These are phyloP conservation scores for Setophaga kirtlandii DNA, from an alignment of 2,113 vertebrate species.

Conservation along the genomic window DNA sequence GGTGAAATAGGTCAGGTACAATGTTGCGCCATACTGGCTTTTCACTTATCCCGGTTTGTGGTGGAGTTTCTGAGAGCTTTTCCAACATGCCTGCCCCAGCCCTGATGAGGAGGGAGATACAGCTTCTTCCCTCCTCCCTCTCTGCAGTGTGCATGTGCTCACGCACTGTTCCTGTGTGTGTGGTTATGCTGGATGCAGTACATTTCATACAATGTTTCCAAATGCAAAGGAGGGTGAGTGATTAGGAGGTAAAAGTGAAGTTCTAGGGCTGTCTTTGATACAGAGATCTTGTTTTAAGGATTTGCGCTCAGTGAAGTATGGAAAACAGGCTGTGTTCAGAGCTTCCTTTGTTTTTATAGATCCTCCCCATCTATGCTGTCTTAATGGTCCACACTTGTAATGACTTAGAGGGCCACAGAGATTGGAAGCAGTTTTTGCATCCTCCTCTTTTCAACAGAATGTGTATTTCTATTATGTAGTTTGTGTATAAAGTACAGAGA, in stretches of 20 bases:
- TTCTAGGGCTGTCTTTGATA: not conserved
- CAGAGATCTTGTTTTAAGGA: not conserved
- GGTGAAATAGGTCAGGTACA: not conserved
- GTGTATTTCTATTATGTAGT: not conserved
- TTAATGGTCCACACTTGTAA: not conserved
- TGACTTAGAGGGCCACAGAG: not conserved
- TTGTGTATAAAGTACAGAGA: not conserved
- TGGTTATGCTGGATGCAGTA: not conserved
- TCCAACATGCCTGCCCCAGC: not conserved
- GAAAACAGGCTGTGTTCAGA: not conserved
- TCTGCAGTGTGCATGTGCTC: accelerated
- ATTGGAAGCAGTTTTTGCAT: not conserved
- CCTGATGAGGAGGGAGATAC: not conserved
- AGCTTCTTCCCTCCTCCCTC: not conserved
- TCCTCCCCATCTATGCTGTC: not conserved
- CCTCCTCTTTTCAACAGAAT: not conserved
- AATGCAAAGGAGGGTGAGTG: not conserved
- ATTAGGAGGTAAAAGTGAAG: not conserved
- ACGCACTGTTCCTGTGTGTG: accelerated
- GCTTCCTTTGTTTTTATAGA: not conserved
- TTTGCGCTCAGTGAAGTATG: not conserved
- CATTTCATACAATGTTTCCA: not conserved
- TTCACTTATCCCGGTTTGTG: accelerated
- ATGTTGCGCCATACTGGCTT: accelerated
- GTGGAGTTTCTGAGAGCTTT: not conserved